Evolutionary conservation across 2,888 invertebrate species (phyloP), one percentile per base, ranked within the genome.

Genomic region (Volucella inanis): DNA sequence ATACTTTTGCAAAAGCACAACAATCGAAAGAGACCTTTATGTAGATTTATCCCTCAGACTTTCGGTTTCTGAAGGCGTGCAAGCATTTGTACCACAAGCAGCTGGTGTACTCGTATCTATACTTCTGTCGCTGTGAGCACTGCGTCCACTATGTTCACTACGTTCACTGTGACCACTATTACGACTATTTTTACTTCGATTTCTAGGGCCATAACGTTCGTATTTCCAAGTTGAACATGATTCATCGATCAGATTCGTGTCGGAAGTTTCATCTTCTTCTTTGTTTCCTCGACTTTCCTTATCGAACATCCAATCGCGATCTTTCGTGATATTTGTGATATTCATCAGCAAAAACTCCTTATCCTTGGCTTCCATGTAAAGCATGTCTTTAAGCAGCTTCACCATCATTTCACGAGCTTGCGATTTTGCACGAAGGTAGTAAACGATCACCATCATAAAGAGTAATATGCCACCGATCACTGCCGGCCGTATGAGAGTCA

Each of bases 331-430:
- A 88, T 93, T 93, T 12, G 93, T 91, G 87, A 95, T 95, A 89
- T 94, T 94, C 59, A 93, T 91, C 31, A 95, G 92, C 75, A 95
- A 92, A 92, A 94, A 95, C 89, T 95, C 94, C 90, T 95, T 96
- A 89, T 96, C 96, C 89, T 94, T 94, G 0, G 95, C 94, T 88
- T 95, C 95, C 88, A 95, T 92, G 57, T 94, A 91, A 87, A 95
- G 91, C 94, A 95, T 95, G 72, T 94, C 93, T 0, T 94, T 93
- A 82, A 95, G 92, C 71, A 95, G 92, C 59, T 91, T 90, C 74
- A 95, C 95, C 93, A 94, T 94, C 64, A 93, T 92, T 65, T 92
- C 93, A 89, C 94, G 94, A 2, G 95, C 95, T 0, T 91, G 90
- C 0, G 95, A 94, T 74, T 94, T 93, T 0, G 95, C 94, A 0